These are phyloP conservation scores for Cyprinodon variegatus DNA, from an alignment of 2,113 vertebrate genomes.

Conservation along the genomic window DNA sequence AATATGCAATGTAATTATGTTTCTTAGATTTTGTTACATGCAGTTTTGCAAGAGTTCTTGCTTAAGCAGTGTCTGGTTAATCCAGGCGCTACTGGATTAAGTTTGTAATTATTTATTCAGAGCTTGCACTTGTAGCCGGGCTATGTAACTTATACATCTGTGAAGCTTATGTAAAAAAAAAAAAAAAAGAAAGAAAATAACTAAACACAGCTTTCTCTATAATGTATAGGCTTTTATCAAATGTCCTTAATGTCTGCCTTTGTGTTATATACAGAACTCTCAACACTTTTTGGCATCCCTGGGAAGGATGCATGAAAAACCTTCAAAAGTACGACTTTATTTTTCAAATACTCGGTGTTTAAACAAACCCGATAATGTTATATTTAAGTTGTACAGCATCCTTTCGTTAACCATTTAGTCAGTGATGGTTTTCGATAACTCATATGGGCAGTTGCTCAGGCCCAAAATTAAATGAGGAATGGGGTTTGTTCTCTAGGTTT, in stretches of 20 bases:
- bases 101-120: conserved; percentile 47
- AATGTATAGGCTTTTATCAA: conserved; percentile 37
- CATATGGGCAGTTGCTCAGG: too few species aligned
- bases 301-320: neutral
- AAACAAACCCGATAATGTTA: too few species aligned
- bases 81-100: conserved; percentile 26
- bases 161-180: conserved; percentile 62
- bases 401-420: neutral
- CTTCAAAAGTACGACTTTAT: neutral
- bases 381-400: neutral
- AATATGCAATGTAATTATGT: conserved; percentile 79
- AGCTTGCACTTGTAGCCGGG: conserved; percentile 64
- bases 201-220: conserved; percentile 28
- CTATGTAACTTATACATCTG: conserved; percentile 63
- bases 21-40: conserved; percentile 76
- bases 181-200: neutral
- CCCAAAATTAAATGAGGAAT: neutral
- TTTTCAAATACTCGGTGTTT: too few species aligned
- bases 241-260: conserved; percentile 25
- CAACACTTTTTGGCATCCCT: neutral
- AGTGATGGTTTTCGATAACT: too few species aligned
- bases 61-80: conserved; percentile 63
- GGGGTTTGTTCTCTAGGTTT: neutral
- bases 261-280: conserved; percentile 38
- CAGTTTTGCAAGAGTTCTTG: conserved; percentile 66